Percentiles rank a stretch among this genome's conserved stretches.
phyloP scores from a whole-genome alignment of 1,140 invertebrate species.

The Schlechtendalia chinensis region DNA sequence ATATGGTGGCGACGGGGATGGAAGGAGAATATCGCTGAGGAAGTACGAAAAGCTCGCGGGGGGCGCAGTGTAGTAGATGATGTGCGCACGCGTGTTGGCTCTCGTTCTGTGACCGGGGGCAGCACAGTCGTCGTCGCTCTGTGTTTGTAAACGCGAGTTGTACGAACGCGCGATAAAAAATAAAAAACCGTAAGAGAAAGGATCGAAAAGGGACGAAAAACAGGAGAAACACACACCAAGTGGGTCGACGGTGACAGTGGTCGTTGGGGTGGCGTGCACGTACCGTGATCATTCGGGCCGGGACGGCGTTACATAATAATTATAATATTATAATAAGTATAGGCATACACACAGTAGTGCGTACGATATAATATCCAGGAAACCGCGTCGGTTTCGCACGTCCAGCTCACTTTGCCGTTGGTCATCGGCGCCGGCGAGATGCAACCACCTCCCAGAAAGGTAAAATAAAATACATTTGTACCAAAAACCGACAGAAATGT shows the following conservation, averaged over 20 bases:
- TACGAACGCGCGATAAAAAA: not conserved
- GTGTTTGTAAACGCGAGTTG: constrained; percentile 9
- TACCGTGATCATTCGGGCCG: not conserved
- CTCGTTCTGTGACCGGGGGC: not conserved
- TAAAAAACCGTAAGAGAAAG: not conserved
- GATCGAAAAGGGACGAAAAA: not conserved
- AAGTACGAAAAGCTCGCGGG: not conserved
- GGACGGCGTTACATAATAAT: not conserved
- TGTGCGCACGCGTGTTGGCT: not conserved
- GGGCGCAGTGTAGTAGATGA: not conserved
- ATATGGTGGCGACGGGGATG: too few relatives aligned
- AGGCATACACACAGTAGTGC: not conserved
- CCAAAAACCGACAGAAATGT: too few relatives aligned
- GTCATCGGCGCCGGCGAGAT: constrained; percentile 18
- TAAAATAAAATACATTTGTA: too few relatives aligned
- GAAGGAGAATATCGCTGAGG: not conserved
- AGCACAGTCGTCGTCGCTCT: not conserved
- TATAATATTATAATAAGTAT: not conserved
- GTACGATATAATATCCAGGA: not conserved
- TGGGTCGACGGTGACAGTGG: not conserved
- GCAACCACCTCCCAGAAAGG: constrained; percentile 51
- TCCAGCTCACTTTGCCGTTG: not conserved
- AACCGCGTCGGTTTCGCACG: not conserved
- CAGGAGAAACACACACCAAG: not conserved
- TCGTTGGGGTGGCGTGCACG: constrained; percentile 15